Evolutionary conservation across 2,797 vertebrate genomes (phyloP).

Genomic region (Pempheris klunzingeri): DNA sequence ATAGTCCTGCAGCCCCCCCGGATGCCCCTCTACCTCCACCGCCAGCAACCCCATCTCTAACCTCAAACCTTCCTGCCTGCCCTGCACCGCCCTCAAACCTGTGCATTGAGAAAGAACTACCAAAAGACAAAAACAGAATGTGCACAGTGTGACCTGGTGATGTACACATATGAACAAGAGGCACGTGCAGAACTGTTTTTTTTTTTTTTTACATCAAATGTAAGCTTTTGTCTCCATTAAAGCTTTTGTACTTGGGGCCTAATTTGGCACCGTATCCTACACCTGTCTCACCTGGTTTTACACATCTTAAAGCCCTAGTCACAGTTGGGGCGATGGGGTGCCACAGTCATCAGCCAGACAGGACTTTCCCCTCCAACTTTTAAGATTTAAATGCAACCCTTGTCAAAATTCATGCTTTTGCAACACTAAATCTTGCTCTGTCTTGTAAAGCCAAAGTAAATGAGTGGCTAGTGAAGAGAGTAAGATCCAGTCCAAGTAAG

Average conservation of each 20-base stretch:
- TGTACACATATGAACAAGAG: constrained; percentile 24
- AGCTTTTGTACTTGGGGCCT: not conserved
- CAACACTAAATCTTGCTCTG: not conserved
- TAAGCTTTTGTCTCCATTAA: not conserved
- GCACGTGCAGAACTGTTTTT: not conserved
- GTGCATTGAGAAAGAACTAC: constrained; percentile 22
- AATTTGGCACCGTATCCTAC: not conserved
- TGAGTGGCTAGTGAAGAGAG: not conserved
- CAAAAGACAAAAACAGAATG: constrained; percentile 26
- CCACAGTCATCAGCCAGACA: not conserved
- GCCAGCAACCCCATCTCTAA: constrained; percentile 57
- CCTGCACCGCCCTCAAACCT: constrained; percentile 36
- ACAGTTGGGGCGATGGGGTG: not conserved
- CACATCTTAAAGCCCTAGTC: not conserved
- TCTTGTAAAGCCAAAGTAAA: constrained; percentile 18
- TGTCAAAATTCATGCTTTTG: not conserved
- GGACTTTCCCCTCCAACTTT: not conserved
- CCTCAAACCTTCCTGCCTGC: constrained; percentile 65
- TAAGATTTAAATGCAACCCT: not conserved
- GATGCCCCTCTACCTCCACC: constrained; percentile 61
- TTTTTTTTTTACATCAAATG: not conserved
- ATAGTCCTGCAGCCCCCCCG: constrained; percentile 64
- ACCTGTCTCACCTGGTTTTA: constrained; percentile 5
- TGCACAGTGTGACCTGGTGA: constrained; percentile 15
- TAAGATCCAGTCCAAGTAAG: not conserved